A percentile compares a stretch with the other conserved stretches of the same genome.
Conservation (phyloP, 2,888 invertebrate genomes). For the Nephrotoma flavescens region DNA sequence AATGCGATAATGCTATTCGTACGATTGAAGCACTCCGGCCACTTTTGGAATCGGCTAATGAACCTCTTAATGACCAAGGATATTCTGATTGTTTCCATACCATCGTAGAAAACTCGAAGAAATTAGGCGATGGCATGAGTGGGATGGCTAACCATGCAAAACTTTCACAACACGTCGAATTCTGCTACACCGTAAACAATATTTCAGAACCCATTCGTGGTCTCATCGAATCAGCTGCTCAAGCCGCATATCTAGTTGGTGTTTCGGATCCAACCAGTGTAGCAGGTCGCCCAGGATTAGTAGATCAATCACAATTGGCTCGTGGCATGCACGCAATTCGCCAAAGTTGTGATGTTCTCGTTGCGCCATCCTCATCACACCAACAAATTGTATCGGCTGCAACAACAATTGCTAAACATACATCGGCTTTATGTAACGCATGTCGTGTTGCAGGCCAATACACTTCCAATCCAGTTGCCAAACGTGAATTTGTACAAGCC, state of each 20-base stretch:
- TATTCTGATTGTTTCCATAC: slow-evolving; percentile 90
- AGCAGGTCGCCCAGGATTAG: slow-evolving; percentile 74
- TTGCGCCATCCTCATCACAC: slow-evolving; percentile 55
- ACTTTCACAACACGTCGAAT: slow-evolving; percentile 67
- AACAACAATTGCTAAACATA: slow-evolving; percentile 90
- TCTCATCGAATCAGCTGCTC: slow-evolving; percentile 83
- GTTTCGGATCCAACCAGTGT: slow-evolving; percentile 82
- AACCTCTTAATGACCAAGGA: slow-evolving; percentile 74
- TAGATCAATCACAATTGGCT: slow-evolving; percentile 77
- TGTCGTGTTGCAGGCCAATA: slow-evolving; percentile 86
- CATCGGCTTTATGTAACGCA: slow-evolving; percentile 87
- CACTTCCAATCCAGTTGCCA: slow-evolving; percentile 80
- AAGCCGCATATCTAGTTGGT: slow-evolving; percentile 89
- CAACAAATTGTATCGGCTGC: slow-evolving; percentile 81
- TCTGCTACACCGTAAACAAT: slow-evolving; percentile 66
- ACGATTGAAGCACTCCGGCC: slow-evolving; percentile 77
- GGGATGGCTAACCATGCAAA: slow-evolving; percentile 89
- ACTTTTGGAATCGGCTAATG: slow-evolving; percentile 68
- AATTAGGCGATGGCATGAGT: slow-evolving; percentile 79
- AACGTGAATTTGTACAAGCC: slow-evolving; percentile 92
- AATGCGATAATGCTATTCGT: slow-evolving; percentile 89
- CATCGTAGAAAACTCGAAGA: slow-evolving; percentile 77
- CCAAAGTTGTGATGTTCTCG: slow-evolving; percentile 67
- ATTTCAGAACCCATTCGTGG: slow-evolving; percentile 83
- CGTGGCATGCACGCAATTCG: slow-evolving; percentile 84